Conservation (phyloP, 2,888 invertebrate genomes). For the Furcula furcula region DNA sequence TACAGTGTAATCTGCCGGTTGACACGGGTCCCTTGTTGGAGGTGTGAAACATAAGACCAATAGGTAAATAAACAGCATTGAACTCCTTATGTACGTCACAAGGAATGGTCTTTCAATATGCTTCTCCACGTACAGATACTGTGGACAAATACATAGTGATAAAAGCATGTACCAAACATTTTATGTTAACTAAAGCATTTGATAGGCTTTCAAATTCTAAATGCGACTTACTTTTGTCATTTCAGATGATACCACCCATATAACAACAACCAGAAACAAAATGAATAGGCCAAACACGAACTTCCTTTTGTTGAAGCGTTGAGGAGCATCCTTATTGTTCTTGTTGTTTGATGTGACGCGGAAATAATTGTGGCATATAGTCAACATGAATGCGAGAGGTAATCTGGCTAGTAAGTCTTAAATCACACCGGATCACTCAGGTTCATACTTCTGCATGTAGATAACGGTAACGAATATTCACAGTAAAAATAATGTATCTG, state of each 20-base stretch:
- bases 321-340: conserved; percentile 61
- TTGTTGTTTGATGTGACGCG: conserved; percentile 62
- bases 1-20: conserved; percentile 88
- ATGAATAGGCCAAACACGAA: conserved; percentile 93
- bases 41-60: conserved; percentile 94
- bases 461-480: conserved; percentile 7
- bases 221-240: conserved; percentile 89
- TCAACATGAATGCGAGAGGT: conserved; percentile 67
- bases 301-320: conserved; percentile 62
- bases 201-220: too few species aligned
- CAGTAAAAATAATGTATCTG: conserved; percentile 11
- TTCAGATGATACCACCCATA: conserved; percentile 98
- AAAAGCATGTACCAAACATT: too few species aligned
- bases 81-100: conserved; percentile 96
- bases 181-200: too few species aligned
- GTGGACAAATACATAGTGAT: conserved; percentile 61
- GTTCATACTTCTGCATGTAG: conserved; percentile 21
- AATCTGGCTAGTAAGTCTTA: conserved; percentile 20
- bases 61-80: conserved; percentile 95
- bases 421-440: conserved; percentile 20
- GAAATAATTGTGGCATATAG: conserved; percentile 77
- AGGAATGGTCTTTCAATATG: conserved; percentile 97
- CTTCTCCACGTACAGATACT: conserved; percentile 93
- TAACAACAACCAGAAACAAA: conserved; percentile 93
- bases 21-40: conserved; percentile 94